phyloP scores from a whole-genome alignment of 2,113 vertebrate species.

The Sminthopsis crassicaudata region DNA sequence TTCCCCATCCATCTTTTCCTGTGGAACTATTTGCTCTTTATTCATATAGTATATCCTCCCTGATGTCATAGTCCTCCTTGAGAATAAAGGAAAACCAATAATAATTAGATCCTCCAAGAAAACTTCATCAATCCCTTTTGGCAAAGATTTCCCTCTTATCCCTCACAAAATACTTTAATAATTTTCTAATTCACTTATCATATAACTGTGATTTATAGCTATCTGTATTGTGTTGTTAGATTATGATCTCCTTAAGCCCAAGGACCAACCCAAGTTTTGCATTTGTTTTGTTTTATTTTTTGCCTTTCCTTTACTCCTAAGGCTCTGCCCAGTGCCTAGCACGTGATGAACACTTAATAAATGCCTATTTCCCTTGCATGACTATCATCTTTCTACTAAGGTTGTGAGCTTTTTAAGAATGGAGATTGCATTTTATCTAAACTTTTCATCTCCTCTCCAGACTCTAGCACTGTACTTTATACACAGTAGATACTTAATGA shows the following conservation, averaged over 20 bases:
- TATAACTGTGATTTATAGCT: not conserved
- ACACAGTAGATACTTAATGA: not conserved
- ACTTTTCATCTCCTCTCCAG: not conserved
- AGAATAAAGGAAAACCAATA: no score
- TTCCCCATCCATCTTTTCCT: not conserved
- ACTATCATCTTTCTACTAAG: not conserved
- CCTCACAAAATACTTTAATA: not conserved
- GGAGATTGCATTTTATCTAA: not conserved
- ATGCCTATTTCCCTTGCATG: not conserved
- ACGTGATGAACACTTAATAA: not conserved
- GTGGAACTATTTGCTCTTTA: not conserved
- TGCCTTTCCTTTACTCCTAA: not conserved
- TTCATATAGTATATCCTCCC: not conserved
- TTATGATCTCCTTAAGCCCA: not conserved
- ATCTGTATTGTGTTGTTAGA: not conserved
- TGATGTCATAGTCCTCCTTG: no score
- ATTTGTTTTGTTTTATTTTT: not conserved
- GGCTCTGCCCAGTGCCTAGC: not conserved
- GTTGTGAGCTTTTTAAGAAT: not conserved
- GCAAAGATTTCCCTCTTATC: not conserved
- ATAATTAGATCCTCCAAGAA: not conserved
- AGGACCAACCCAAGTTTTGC: not conserved
- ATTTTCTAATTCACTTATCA: not conserved
- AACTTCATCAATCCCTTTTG: not conserved
- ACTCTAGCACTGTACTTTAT: not conserved